Conservation (phyloP, 2,888 invertebrate genomes). For the Hermaeophaga mercurialis region DNA sequence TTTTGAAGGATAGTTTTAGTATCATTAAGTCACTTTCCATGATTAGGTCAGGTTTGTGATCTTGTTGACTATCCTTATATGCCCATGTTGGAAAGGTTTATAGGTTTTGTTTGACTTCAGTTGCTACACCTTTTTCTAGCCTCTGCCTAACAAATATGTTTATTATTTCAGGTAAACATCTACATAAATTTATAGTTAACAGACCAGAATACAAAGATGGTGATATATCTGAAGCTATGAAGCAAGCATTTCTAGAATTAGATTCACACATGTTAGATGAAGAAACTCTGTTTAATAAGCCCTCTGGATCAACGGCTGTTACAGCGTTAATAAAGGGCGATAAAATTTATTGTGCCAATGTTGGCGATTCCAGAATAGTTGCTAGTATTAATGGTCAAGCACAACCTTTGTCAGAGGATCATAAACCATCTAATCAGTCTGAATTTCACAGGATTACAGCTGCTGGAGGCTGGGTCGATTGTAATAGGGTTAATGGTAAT, state of each 20-base stretch:
- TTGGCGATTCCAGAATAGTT: constrained; percentile 95
- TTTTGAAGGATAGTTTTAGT: no score
- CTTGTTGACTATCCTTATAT: no score
- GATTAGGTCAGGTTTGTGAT: no score
- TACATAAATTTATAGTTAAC: constrained; percentile 89
- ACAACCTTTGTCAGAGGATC: constrained; percentile 84
- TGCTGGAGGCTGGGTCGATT: constrained; percentile 97
- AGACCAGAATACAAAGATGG: constrained; percentile 83
- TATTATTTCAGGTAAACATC: constrained; percentile 66
- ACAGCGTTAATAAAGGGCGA: constrained; percentile 83
- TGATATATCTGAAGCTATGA: constrained; percentile 82
- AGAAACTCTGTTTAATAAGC: constrained; percentile 84
- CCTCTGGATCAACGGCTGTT: constrained; percentile 94
- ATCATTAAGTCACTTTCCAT: no score
- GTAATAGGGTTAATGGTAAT: constrained; percentile 97
- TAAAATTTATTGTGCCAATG: constrained; percentile 92
- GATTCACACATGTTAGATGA: constrained; percentile 93
- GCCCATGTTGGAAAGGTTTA: no score
- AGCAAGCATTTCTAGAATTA: constrained; percentile 78
- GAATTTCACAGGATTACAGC: constrained; percentile 89
- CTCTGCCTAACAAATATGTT: no score
- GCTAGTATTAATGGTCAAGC: constrained; percentile 83
- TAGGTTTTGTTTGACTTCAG: no score
- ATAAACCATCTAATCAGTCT: constrained; percentile 85
- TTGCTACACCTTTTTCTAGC: no score